A percentile compares a stretch with the other conserved stretches of the same genome.
Evolutionary conservation across 2,113 vertebrate genomes (phyloP).

Genomic region (Neotoma lepida): DNA sequence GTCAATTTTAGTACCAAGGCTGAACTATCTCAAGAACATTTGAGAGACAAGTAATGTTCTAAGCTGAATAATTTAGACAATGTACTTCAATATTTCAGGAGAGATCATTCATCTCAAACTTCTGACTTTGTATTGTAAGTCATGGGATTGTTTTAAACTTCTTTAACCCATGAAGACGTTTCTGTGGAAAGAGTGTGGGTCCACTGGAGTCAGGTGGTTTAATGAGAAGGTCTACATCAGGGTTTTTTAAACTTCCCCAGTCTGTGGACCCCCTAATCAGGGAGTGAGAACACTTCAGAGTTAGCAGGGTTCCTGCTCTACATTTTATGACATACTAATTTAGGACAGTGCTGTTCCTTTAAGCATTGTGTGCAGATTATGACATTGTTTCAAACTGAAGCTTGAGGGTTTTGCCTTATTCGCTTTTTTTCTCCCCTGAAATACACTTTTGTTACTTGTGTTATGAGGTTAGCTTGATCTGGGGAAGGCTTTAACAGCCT

Average conservation of each 20-base stretch:
- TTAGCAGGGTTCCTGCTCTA: background rate
- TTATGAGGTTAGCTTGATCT: conserved; percentile 30
- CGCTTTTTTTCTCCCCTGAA: background rate
- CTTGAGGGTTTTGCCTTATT: background rate
- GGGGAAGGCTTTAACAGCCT: background rate
- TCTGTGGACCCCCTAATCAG: background rate
- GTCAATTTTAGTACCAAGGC: conserved; percentile 63
- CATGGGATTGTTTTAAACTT: conserved; percentile 28
- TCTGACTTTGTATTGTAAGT: conserved; percentile 60
- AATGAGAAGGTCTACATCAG: background rate
- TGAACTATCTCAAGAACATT: conserved; percentile 50
- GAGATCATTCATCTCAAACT: conserved; percentile 58
- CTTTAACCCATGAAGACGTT: conserved; percentile 48
- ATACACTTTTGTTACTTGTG: background rate
- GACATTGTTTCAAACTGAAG: background rate
- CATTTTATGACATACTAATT: background rate
- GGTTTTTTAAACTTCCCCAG: background rate
- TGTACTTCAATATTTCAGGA: conserved; percentile 71
- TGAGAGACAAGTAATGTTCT: conserved; percentile 72
- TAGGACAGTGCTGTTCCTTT: background rate
- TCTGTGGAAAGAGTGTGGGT: background rate
- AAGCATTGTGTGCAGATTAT: background rate
- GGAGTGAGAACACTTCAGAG: background rate
- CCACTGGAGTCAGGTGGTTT: background rate
- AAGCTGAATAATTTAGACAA: conserved; percentile 76